A percentile compares a stretch with the other conserved stretches of the same genome.
These are phyloP conservation scores for Epinephelus fuscoguttatus DNA, from an alignment of 2,113 vertebrate genomes.

Conservation along the genomic window DNA sequence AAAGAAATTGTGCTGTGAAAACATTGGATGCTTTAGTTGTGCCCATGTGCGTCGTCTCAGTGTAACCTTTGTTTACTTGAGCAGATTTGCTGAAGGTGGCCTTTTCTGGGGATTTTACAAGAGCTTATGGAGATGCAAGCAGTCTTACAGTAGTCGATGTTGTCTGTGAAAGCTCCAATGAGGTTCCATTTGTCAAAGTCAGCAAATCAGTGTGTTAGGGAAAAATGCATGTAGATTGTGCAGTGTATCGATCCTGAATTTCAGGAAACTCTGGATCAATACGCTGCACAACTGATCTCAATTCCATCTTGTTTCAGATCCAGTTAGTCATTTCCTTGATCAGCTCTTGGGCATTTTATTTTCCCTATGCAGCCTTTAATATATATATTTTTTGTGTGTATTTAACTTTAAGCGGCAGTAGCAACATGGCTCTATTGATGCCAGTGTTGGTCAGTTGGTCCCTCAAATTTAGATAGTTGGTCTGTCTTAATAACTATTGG, in stretches of 20 bases:
- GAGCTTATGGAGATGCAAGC: conserved; percentile 21
- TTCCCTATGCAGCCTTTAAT: neutral
- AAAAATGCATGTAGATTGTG: neutral
- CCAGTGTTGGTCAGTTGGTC: neutral
- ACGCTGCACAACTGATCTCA: neutral
- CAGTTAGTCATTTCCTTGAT: neutral
- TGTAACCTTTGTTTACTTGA: conserved; percentile 20
- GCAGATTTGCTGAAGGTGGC: conserved; percentile 32
- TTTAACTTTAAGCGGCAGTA: neutral
- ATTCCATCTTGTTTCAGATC: neutral
- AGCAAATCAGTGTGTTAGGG: conserved; percentile 10
- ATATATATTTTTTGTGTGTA: neutral
- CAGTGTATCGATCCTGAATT: conserved; percentile 11
- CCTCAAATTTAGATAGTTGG: too few relatives aligned
- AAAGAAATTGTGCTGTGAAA: conserved; percentile 6
- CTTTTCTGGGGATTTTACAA: conserved; percentile 22
- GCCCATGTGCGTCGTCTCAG: neutral
- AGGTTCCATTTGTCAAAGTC: conserved; percentile 4
- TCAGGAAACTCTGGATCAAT: neutral
- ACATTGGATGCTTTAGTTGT: neutral
- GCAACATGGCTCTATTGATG: neutral
- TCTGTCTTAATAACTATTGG: neutral
- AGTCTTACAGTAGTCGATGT: neutral
- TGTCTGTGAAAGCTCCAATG: conserved; percentile 6
- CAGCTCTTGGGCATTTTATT: neutral